A percentile compares a stretch with the other conserved stretches of the same genome.
phyloP scores from a whole-genome alignment of 2,113 vertebrate species.

The Actenoides hombroni region DNA sequence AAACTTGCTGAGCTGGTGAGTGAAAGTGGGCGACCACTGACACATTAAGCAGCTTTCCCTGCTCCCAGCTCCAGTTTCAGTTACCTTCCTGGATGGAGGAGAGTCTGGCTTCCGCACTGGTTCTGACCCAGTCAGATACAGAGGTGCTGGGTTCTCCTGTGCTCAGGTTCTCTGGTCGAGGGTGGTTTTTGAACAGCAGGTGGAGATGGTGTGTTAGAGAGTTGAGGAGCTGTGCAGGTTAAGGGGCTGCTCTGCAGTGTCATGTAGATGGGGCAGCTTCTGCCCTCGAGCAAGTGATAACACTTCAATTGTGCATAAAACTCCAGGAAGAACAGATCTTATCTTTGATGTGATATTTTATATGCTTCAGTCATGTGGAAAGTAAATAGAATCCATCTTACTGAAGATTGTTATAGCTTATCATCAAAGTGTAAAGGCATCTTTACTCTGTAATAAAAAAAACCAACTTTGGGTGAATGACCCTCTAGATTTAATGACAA shows the following conservation, averaged over 20 bases:
- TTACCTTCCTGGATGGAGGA: neutral
- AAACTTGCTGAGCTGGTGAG: neutral
- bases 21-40: too few species aligned
- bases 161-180: fast-evolving
- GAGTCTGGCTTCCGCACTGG: neutral
- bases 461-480: neutral
- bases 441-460: neutral
- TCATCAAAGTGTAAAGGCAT: neutral
- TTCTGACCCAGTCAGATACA: neutral
- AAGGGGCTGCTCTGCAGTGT: fast-evolving
- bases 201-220: neutral
- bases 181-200: neutral
- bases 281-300: neutral
- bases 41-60: neutral
- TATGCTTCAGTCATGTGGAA: neutral
- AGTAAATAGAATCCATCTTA: neutral
- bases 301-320: neutral
- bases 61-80: neutral
- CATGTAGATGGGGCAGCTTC: neutral
- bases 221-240: fast-evolving
- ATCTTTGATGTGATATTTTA: neutral
- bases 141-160: neutral
- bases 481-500: neutral
- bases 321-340: neutral
- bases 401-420: neutral